Conservation (phyloP, 2,797 vertebrate species). For the Aphelocoma californica region DNA sequence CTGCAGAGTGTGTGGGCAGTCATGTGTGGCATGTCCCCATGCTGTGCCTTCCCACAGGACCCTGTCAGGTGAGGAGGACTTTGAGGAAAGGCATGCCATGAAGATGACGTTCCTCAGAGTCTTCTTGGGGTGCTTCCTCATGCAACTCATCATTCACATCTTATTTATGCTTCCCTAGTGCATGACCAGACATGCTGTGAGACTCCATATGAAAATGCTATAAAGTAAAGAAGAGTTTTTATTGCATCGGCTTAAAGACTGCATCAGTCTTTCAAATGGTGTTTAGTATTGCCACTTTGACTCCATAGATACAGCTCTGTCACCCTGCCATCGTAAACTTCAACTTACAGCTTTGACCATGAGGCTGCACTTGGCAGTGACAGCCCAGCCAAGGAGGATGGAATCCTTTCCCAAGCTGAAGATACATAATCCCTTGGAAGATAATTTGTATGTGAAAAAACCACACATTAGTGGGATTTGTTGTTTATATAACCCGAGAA, state of each 20-base stretch:
- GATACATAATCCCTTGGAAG: slow-evolving; percentile 34
- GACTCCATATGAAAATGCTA: slow-evolving; percentile 13
- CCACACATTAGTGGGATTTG: slow-evolving; percentile 51
- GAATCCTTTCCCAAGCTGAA: slow-evolving; percentile 10
- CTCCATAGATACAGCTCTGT: slow-evolving; percentile 33
- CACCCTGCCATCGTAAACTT: slow-evolving; percentile 41
- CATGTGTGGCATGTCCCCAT: fast-evolving
- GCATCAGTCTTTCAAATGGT: slow-evolving; percentile 56
- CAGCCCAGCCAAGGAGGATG: not conserved
- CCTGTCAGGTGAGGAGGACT: not conserved
- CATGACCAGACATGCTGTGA: not conserved
- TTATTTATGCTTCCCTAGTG: slow-evolving; percentile 21
- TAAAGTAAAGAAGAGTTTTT: slow-evolving; percentile 22
- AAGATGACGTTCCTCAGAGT: not conserved
- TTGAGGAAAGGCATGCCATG: not conserved
- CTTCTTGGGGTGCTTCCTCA: not conserved
- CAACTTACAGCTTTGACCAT: slow-evolving; percentile 32
- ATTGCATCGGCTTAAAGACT: not conserved
- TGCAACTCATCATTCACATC: not conserved
- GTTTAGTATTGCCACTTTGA: slow-evolving; percentile 44
- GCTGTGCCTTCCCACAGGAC: not conserved
- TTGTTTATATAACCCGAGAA: slow-evolving; percentile 58
- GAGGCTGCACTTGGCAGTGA: not conserved
- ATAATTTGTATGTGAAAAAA: slow-evolving; percentile 44
- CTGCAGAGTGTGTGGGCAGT: not conserved